phyloP scores from a whole-genome alignment of 2,797 vertebrate genomes.

The Gymnothorax javanicus region DNA sequence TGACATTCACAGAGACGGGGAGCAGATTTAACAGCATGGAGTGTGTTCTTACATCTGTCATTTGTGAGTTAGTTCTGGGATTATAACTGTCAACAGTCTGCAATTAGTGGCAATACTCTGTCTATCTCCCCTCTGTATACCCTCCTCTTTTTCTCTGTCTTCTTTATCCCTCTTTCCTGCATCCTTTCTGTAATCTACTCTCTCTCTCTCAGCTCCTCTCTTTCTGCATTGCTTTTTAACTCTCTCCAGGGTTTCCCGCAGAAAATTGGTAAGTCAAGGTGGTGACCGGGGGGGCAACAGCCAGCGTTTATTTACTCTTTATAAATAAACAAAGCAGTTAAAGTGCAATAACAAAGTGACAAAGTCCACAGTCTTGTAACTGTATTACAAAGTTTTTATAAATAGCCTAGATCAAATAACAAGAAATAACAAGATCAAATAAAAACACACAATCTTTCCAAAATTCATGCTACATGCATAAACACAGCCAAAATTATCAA shows the following conservation, averaged over 20 bases:
- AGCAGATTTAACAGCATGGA: neutral
- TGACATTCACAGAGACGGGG: neutral
- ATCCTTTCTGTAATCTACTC: neutral
- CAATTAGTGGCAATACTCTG: neutral
- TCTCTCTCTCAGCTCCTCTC: neutral
- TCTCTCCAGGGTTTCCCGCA: neutral
- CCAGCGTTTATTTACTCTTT: no score
- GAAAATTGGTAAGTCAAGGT: no score
- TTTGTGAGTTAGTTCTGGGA: neutral
- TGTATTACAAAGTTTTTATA: no score
- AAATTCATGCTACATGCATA: no score
- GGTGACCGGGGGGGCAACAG: no score
- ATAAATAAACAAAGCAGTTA: no score
- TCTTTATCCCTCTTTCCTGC: neutral
- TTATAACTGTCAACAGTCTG: neutral
- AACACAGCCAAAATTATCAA: no score
- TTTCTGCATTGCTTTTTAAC: neutral
- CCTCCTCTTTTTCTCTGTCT: neutral
- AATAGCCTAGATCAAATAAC: no score
- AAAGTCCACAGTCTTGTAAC: no score
- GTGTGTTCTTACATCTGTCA: neutral
- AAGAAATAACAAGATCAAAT: no score
- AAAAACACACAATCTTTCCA: no score
- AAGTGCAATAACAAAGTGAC: no score
- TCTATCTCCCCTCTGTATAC: neutral